Conservation (phyloP, 2,113 vertebrate genomes). For the Ramphastos sulfuratus region DNA sequence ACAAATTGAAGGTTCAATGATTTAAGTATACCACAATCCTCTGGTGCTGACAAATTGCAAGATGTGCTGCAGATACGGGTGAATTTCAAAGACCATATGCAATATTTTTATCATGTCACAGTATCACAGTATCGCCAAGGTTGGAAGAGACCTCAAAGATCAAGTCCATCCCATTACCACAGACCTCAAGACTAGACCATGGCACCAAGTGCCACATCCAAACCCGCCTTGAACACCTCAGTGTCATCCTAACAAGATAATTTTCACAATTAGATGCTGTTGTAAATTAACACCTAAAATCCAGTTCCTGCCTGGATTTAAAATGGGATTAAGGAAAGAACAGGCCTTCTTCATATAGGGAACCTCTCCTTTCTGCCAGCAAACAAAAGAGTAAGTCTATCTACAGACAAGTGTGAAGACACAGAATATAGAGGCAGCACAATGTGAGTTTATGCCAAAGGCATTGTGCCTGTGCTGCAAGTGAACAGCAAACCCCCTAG, state of each 20-base stretch:
- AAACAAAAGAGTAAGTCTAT: not conserved
- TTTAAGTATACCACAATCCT: conserved; percentile 16
- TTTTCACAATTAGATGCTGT: not conserved
- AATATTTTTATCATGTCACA: not conserved
- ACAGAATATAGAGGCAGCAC: not conserved
- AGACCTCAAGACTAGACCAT: too few species aligned
- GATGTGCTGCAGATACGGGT: not conserved
- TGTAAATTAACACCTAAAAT: not conserved
- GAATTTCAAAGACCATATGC: not conserved
- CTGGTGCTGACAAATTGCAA: conserved; percentile 12
- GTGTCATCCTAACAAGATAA: not conserved
- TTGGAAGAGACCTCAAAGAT: too few species aligned
- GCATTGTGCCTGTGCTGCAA: not conserved
- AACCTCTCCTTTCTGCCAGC: not conserved
- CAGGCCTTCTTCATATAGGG: not conserved
- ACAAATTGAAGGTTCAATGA: conserved; percentile 2
- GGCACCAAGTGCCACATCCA: too few species aligned
- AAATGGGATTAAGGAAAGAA: not conserved
- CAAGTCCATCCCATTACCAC: too few species aligned
- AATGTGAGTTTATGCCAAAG: not conserved
- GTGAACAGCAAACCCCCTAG: not conserved
- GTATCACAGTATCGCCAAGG: too few species aligned
- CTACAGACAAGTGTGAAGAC: rapidly evolving
- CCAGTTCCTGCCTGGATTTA: not conserved
- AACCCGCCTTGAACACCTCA: too few species aligned